A percentile compares a stretch with the other conserved stretches of the same genome.
Conservation (phyloP, 1,140 invertebrate species). For the Penaeus japonicus region DNA sequence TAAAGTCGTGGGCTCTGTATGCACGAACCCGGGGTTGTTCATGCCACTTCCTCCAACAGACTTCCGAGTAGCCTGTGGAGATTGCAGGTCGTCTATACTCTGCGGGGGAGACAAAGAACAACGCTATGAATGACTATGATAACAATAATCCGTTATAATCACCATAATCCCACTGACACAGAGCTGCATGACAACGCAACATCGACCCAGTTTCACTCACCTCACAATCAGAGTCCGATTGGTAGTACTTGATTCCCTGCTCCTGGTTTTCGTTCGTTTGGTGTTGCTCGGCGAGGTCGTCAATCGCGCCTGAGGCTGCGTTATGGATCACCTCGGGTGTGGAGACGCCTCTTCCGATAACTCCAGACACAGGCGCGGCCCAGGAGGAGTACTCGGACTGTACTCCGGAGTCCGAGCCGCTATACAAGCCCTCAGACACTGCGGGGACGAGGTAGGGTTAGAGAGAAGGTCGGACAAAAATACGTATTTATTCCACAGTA, state of each 20-base stretch:
- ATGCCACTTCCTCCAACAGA: slow-evolving; percentile 25
- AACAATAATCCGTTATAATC: neutral
- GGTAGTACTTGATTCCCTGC: slow-evolving; percentile 31
- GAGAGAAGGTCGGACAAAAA: neutral
- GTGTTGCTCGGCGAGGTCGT: slow-evolving; percentile 47
- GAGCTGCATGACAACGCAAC: neutral
- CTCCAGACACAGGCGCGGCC: slow-evolving; percentile 45
- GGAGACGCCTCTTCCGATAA: slow-evolving; percentile 22
- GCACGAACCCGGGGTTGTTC: slow-evolving; percentile 23
- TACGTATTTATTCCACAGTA: neutral
- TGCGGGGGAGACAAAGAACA: neutral
- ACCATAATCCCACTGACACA: neutral
- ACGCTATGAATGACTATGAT: neutral
- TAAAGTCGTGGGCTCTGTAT: slow-evolving; percentile 44
- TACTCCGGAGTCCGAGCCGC: slow-evolving; percentile 59
- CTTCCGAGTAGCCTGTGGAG: slow-evolving; percentile 15
- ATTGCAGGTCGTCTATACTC: slow-evolving; percentile 41
- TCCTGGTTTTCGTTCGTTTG: slow-evolving; percentile 40
- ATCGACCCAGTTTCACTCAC: neutral
- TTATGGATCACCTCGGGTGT: slow-evolving; percentile 6
- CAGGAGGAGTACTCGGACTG: slow-evolving; percentile 59
- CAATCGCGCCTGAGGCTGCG: slow-evolving; percentile 38
- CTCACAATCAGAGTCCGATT: slow-evolving; percentile 50
- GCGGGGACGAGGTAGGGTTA: neutral
- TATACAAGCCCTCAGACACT: slow-evolving; percentile 55